Evolutionary conservation across 35 echinoderm and acorn worm genomes (phyloP).

Genomic region (Holothuria glaberrima): DNA sequence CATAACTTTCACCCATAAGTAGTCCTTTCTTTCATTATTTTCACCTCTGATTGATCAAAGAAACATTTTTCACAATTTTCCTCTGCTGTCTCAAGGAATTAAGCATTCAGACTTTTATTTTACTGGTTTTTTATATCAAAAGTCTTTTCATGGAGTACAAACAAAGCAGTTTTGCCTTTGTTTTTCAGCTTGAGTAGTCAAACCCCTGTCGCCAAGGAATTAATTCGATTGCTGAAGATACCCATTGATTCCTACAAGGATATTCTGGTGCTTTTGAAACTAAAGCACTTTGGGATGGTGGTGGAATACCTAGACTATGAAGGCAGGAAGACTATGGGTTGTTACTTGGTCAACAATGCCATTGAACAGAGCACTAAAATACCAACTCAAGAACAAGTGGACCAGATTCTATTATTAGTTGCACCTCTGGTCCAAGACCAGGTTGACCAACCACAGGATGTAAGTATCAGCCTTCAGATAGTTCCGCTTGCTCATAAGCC

Average conservation of each 20-base stretch:
- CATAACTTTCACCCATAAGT: too few relatives aligned
- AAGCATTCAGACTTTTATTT: too few relatives aligned
- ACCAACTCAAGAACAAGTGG: conserved; percentile 79
- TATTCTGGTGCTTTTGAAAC: conserved; percentile 85
- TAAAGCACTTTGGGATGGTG: conserved; percentile 75
- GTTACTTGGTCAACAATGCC: conserved; percentile 86
- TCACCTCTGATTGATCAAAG: too few relatives aligned
- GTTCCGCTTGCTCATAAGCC: too few relatives aligned
- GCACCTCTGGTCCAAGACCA: conserved; percentile 92
- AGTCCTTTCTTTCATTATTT: too few relatives aligned
- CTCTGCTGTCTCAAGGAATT: too few relatives aligned
- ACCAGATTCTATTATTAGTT: conserved; percentile 80
- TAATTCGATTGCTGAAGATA: conserved; percentile 90
- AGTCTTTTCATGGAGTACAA: not conserved
- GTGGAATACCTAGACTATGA: conserved; percentile 95
- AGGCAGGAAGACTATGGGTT: conserved; percentile 76
- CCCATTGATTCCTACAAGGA: conserved; percentile 95
- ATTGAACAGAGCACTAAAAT: conserved; percentile 75
- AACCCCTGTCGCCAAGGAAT: conserved; percentile 85
- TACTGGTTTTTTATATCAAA: not conserved
- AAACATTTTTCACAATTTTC: too few relatives aligned
- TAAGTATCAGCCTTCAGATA: conserved; percentile 19
- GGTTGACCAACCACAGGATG: conserved; percentile 90
- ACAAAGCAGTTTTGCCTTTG: not conserved
- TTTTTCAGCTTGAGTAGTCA: conserved; percentile 61